Conservation (phyloP, 2,888 invertebrate genomes). For the Iphiclides podalirius region DNA sequence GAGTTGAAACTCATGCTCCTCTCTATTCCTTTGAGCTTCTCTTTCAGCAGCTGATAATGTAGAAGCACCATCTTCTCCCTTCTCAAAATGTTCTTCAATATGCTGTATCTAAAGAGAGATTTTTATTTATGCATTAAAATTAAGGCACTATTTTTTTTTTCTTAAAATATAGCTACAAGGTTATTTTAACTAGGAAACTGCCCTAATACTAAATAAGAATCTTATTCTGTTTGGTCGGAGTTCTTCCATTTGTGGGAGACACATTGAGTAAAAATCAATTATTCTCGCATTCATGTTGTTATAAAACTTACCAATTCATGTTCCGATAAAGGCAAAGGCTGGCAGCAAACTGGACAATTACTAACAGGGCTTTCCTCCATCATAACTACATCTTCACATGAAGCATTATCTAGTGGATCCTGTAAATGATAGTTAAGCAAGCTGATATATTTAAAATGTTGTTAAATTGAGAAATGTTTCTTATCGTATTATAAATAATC, state of each 20-base stretch:
- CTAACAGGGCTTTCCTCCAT: constrained; percentile 74
- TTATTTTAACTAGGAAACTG: too few species aligned
- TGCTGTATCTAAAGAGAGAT: constrained; percentile 83
- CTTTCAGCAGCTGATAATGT: constrained; percentile 57
- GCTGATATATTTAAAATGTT: too few species aligned
- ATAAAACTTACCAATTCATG: constrained; percentile 60
- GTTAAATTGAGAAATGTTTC: too few species aligned
- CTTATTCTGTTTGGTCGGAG: too few species aligned
- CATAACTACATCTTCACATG: constrained; percentile 74
- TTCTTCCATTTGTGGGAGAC: too few species aligned
- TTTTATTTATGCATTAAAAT: constrained; percentile 27
- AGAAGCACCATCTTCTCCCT: constrained; percentile 67
- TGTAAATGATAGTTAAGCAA: too few species aligned
- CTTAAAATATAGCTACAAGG: too few species aligned
- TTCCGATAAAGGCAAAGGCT: constrained; percentile 66
- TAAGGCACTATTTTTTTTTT: not conserved
- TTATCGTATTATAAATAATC: too few species aligned
- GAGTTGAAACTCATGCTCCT: constrained; percentile 90
- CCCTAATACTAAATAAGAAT: too few species aligned
- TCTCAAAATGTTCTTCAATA: constrained; percentile 90
- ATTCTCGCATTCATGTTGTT: too few species aligned
- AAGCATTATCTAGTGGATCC: constrained; percentile 74
- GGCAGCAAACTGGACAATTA: constrained; percentile 72
- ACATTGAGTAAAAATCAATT: too few species aligned
- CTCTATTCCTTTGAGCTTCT: constrained; percentile 85